Evolutionary conservation across 35 echinoderm and acorn worm genomes (phyloP).

Genomic region (Chiridota heheva): DNA sequence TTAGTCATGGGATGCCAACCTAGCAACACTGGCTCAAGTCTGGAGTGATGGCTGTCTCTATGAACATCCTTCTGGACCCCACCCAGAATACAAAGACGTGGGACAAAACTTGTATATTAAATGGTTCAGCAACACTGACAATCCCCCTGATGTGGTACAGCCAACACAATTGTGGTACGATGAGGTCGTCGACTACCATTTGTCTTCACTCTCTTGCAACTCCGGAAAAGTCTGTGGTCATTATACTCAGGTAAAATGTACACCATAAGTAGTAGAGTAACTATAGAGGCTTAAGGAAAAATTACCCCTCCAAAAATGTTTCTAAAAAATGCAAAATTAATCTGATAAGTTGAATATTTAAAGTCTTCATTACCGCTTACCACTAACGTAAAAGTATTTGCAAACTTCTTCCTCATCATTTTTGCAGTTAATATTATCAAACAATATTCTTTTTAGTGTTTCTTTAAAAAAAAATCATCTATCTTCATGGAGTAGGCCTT

Average conservation of each 20-base stretch:
- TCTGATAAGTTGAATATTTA: background rate
- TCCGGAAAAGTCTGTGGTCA: conserved; percentile 25
- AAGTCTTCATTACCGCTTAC: background rate
- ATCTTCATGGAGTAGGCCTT: background rate
- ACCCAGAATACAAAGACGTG: conserved; percentile 31
- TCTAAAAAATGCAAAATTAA: background rate
- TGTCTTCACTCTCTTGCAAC: conserved; percentile 1
- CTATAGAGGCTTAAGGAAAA: background rate
- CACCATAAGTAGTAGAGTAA: background rate
- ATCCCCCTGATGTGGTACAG: conserved; percentile 7
- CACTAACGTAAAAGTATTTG: background rate
- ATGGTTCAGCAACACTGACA: background rate
- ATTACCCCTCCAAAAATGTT: background rate
- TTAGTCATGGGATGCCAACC: background rate
- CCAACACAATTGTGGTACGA: conserved; percentile 14
- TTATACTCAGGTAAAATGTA: conserved; percentile 40
- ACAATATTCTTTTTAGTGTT: background rate
- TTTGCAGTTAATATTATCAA: background rate
- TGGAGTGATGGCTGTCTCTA: conserved; percentile 41
- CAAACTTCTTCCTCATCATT: background rate
- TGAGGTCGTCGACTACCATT: conserved; percentile 15
- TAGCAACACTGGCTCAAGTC: conserved; percentile 14
- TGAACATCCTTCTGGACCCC: background rate
- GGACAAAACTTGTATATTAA: conserved; percentile 48
- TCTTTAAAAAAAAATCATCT: background rate